Base-by-base conservation (phyloP, 2,797 vertebrate genomes). In the Pangasius djambal region DNA sequence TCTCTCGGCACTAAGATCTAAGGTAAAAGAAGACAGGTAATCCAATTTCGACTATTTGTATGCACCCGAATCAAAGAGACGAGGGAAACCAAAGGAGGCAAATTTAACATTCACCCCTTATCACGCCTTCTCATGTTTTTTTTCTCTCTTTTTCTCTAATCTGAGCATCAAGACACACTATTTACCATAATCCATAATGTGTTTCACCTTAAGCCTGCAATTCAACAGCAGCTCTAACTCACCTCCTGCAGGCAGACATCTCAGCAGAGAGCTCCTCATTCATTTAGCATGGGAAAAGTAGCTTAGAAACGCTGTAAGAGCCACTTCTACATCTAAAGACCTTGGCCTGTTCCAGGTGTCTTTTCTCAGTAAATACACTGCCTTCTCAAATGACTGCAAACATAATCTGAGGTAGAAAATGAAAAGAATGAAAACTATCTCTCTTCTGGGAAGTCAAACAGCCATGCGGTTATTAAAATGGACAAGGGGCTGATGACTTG, bases 101-200 rank as follows among this genome's bases (percentile, higher is more conserved):
- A 79, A 40, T 78, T 85, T n/a, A 20, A 65, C 89, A 88, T 89
- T 85, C 82, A 72, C 20, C 28, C 74, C 20, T 83, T 44, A 25
- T 48, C 81, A 65, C 13, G 4, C n/a, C 59, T 15, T 83, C 48
- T 70, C n/a, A 1, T 44, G 40, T n/a, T 67, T 83, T 67, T 44
- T 34, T 25, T 78, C 20, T 52, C 57, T 74, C 37, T 75, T 61
- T 78, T 87, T 82, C 57, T 18, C 55, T 67, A 69, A 90, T 84
- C 63, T 65, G 31, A 74, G 69, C 88, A 89, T 89, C 89, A 31
- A 90, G 85, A 84, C 18, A 28, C 65, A 28, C 83, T 88, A 28
- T 70, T 91, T 85, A 88, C 52, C 86, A 88, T 88, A 91, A 90
- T 89, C 89, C 87, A 89, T 83, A 86, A 89, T 52, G 69, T 16